Conservation (phyloP, 1,140 invertebrate species). For the Probaryconus sp. region DNA sequence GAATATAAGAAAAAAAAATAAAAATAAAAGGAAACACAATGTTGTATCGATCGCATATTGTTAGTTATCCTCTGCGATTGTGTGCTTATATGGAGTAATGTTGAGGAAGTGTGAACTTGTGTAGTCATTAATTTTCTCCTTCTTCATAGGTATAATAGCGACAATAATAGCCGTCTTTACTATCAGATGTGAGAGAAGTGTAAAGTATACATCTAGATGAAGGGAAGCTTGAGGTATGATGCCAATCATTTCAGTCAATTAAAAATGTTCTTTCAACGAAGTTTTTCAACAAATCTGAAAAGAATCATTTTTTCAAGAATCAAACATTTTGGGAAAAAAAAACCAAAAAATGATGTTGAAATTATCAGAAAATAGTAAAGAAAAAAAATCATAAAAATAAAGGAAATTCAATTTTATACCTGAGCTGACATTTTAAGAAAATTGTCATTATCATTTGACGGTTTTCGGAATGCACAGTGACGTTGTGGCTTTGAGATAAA, state of each 20-base stretch:
- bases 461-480: too few species aligned
- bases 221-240: neutral
- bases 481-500: too few species aligned
- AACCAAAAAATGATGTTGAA: too few species aligned
- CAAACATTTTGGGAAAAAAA: too few species aligned
- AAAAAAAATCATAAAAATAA: too few species aligned
- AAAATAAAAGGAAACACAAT: constrained; percentile 41
- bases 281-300: too few species aligned
- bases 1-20: too few species aligned
- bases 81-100: constrained; percentile 36
- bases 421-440: too few species aligned
- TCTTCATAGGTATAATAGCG: constrained; percentile 33
- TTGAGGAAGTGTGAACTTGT: constrained; percentile 44
- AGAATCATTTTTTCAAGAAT: too few species aligned
- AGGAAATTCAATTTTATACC: neutral
- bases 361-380: too few species aligned
- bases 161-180: constrained; percentile 37
- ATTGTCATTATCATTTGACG: too few species aligned
- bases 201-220: constrained; percentile 17
- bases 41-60: constrained; percentile 41
- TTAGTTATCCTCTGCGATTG: constrained; percentile 47
- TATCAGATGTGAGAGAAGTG: constrained; percentile 13
- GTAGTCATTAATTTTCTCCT: constrained; percentile 33
- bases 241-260: constrained; percentile 1
- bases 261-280: neutral